These are phyloP conservation scores for Gymnoscopelus microlampas DNA, from an alignment of 2,797 vertebrate genomes.

Conservation along the genomic window DNA sequence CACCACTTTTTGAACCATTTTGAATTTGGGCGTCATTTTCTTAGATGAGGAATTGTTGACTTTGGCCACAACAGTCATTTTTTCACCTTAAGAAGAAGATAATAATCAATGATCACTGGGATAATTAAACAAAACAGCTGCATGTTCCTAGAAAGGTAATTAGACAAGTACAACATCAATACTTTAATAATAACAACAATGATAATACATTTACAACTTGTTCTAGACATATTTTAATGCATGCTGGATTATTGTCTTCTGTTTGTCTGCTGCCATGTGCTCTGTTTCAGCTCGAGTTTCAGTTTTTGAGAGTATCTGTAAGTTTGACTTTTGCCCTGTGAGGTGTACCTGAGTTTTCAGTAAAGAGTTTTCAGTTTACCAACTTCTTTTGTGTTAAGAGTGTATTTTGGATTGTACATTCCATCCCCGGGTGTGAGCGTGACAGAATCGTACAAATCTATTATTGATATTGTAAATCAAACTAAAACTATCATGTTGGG, in stretches of 20 bases:
- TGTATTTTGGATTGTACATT: too few species aligned
- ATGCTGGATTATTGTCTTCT: too few species aligned
- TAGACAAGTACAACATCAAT: neutral
- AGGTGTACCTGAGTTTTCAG: too few species aligned
- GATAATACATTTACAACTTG: neutral
- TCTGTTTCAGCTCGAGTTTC: too few species aligned
- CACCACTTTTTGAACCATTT: constrained; percentile 79
- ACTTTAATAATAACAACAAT: neutral
- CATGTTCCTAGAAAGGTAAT: too few species aligned
- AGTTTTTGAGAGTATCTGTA: too few species aligned
- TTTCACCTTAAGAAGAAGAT: constrained; percentile 84
- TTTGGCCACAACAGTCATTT: constrained; percentile 85
- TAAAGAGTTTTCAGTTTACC: too few species aligned
- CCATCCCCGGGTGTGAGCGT: neutral
- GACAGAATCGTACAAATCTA: neutral
- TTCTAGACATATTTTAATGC: too few species aligned
- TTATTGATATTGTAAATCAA: neutral
- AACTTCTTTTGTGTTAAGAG: too few species aligned
- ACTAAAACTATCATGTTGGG: neutral
- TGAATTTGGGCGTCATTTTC: constrained; percentile 87
- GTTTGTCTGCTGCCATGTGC: too few species aligned
- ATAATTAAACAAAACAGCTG: neutral
- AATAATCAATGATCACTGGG: neutral
- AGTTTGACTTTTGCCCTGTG: too few species aligned
- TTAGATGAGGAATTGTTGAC: constrained; percentile 92